Evolutionary conservation across 2,113 vertebrate genomes (phyloP).

Genomic region (Phalacrocorax pelagicus): DNA sequence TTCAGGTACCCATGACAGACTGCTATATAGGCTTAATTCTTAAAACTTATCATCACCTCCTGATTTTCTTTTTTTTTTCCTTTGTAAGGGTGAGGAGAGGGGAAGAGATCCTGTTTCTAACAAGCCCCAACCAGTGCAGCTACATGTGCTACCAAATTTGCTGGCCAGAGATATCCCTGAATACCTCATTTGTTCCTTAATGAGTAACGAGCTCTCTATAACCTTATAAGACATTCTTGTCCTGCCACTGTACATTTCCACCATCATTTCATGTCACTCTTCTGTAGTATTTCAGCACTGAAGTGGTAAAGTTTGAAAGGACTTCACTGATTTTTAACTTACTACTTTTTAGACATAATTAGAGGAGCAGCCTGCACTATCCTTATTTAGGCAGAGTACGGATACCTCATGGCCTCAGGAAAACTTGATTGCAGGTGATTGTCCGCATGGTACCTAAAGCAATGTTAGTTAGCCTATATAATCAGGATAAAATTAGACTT

Average conservation of each 20-base stretch:
- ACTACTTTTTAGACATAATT: not conserved
- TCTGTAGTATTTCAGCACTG: not conserved
- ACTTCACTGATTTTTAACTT: not conserved
- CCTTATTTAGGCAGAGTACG: not conserved
- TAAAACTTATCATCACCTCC: not conserved
- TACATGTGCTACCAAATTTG: not conserved
- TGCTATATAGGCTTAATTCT: not conserved
- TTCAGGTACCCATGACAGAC: not conserved
- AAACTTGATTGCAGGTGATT: not conserved
- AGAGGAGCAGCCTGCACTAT: not conserved
- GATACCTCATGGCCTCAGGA: not conserved
- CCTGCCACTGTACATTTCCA: not conserved
- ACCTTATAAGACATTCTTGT: not conserved
- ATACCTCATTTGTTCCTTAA: not conserved
- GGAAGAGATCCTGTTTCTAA: not conserved
- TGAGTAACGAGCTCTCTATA: not conserved
- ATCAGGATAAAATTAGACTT: not conserved
- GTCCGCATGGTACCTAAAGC: not conserved
- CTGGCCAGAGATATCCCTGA: not conserved
- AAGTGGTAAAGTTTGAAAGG: not conserved
- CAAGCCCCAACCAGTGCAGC: not conserved
- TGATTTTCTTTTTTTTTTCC: not conserved
- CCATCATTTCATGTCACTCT: not conserved
- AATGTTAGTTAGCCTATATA: not conserved
- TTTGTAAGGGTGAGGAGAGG: not conserved